phyloP scores from a whole-genome alignment of 2,113 vertebrate species.

The Strix aluco region DNA sequence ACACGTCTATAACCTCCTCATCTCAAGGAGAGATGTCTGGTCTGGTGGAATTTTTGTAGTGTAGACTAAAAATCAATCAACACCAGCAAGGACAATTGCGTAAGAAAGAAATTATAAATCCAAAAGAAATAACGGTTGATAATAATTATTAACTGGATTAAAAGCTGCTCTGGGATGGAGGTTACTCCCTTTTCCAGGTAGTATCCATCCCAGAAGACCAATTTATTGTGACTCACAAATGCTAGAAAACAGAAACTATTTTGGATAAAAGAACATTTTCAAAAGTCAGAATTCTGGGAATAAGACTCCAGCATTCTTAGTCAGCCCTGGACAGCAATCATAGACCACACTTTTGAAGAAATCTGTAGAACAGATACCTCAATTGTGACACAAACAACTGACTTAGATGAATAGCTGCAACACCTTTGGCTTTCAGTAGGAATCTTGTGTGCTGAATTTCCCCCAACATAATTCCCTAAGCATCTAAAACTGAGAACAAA shows the following conservation, averaged over 20 bases:
- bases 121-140: background rate
- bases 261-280: background rate
- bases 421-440: background rate
- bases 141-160: background rate
- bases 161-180: background rate
- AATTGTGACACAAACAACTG: background rate
- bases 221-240: background rate
- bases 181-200: background rate
- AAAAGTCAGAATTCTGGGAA: background rate
- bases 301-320: background rate
- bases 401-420: background rate
- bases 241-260: background rate
- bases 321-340: background rate
- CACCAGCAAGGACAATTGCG: background rate
- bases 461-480: background rate
- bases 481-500: background rate
- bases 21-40: background rate
- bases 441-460: background rate
- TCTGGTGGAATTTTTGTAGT: background rate
- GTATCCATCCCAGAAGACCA: background rate
- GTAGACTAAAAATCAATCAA: background rate
- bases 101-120: background rate
- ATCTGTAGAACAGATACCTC: background rate
- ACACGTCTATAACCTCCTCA: background rate
- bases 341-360: background rate